Evolutionary conservation across 2,888 invertebrate species (phyloP), one percentile per base, ranked within the genome.

Genomic region (Hirtodrosophila histrioides): DNA sequence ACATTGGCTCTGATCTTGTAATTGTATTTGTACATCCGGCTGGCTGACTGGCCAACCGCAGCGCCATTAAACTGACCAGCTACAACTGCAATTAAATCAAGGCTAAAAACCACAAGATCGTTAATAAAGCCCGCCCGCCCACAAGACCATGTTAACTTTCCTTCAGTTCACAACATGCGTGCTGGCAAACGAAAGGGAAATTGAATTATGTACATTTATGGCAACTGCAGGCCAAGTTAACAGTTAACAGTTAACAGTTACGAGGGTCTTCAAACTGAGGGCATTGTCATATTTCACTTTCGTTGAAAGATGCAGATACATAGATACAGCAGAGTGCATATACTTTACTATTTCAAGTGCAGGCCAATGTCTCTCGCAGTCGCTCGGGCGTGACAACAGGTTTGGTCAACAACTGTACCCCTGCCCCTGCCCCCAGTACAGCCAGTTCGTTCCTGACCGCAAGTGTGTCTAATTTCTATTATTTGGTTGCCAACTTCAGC

Each of bases 261-360:
- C 4, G 6, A 27, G 40, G 53, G 12, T 33, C 33, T 27, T 33
- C 53, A 1, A 43, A 39, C 50, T 24, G 68, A 84, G 88, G 80
- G 84, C 88, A 83, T 73, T 73, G 84, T 86, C 71, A 80, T 86
- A 88, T 88, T 84, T 84, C 84, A 84, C 84, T 86, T 84, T 84
- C 78, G 60, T 78, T 86, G 55, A 49, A 35, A 48, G 48, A 27
- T 44, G 46, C 17, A 40, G 8, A 31, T 11, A 35, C 4, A 36
- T n/a, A 35, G 41, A 29, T 49, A 17, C 8, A 41, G 40, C 3
- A 65, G 31, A 50, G 44, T 67, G 62, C 51, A 57, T 23, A 55
- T 44, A 46, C 43, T 53, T 53, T 39, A 54, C 65, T 77, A 54
- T 67, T 77, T 86, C 88, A 84, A 88, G 88, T 86, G 88, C 75